Evolutionary conservation across 53 echinoderm and acorn worm genomes (phyloP).

Genomic region (Apostichopus leukothele): DNA sequence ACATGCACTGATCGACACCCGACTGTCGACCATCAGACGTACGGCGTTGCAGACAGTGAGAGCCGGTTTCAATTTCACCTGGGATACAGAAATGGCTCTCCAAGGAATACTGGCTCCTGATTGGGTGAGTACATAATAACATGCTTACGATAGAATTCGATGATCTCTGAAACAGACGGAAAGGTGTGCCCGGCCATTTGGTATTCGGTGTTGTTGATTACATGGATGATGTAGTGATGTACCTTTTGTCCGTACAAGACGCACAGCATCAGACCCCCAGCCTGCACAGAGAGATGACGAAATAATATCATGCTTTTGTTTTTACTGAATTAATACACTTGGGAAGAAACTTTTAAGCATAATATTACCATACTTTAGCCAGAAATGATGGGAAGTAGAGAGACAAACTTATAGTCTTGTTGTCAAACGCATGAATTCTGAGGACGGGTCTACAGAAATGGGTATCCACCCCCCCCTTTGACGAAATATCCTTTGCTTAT

Average conservation of each 20-base stretch:
- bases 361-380: too few species aligned
- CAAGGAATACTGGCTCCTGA: constrained; percentile 85
- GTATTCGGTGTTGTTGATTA: constrained; percentile 73
- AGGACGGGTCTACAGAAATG: too few species aligned
- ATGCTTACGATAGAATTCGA: constrained; percentile 92
- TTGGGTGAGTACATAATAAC: constrained; percentile 96
- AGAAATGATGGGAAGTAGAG: too few species aligned
- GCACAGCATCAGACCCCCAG: constrained; percentile 92
- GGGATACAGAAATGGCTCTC: constrained; percentile 78
- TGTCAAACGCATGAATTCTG: too few species aligned
- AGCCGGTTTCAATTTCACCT: neutral
- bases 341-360: too few species aligned
- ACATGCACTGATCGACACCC: neutral
- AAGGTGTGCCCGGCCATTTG: constrained; percentile 94
- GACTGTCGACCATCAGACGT: neutral
- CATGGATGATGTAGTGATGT: constrained; percentile 95
- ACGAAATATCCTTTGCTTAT: too few species aligned
- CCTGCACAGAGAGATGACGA: constrained; percentile 45
- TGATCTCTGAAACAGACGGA: constrained; percentile 83
- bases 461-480: too few species aligned
- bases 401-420: neutral
- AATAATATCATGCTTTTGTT: too few species aligned
- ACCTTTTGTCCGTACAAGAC: constrained; percentile 87
- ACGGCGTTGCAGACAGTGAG: neutral
- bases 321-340: too few species aligned